Base-by-base conservation (phyloP, 1,140 invertebrate species). In the Cotesia glomerata region DNA sequence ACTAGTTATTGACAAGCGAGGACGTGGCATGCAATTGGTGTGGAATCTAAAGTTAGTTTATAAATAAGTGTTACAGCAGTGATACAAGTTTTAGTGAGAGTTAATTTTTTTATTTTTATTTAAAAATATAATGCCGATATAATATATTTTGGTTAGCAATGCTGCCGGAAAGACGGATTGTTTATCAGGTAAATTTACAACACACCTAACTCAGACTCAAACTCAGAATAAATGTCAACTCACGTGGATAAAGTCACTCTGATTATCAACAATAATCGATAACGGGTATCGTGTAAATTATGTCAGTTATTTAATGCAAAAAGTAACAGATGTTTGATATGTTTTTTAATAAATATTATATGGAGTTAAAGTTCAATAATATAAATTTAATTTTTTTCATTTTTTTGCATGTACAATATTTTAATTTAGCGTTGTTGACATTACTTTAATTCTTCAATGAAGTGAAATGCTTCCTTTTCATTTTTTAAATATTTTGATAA, bases 171-270 rank as follows among this genome's bases (percentile, higher is more conserved):
- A 39, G 39, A 61, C 61, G 69, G 35, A 49, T 74, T 39, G 58
- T 71, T 16, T 39, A 69, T 14, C 56, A 74, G 73, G 73, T 74
- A 74, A 71, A 39, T 45, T 45, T 45, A 45, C 39, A 45, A 11
- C 11, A 45, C 39, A 45, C 39, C 7, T 26, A 13, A 58, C 18
- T 18, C 36, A 61, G 18, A 49, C 11, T 26, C 16, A 5, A 5
- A 36, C 11, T 63, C 51, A 34, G 3, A 11, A 5, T 13, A 56
- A 64, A 45, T 5, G 52, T n/a, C 65, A 14, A 11, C 39, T 32
- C 18, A 54, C 45, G 61, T 63, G 52, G 52, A 34, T 52, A 58
- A 58, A 56, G 16, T 51, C 51, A 49, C 14, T 68, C 5, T 52
- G 51, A 65, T 68, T 45, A 45, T 45, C 39, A 45, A 11, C 39